Percentiles rank a stretch among this genome's conserved stretches.
phyloP scores from a whole-genome alignment of 2,797 vertebrate genomes.

The Vireo griseus region DNA sequence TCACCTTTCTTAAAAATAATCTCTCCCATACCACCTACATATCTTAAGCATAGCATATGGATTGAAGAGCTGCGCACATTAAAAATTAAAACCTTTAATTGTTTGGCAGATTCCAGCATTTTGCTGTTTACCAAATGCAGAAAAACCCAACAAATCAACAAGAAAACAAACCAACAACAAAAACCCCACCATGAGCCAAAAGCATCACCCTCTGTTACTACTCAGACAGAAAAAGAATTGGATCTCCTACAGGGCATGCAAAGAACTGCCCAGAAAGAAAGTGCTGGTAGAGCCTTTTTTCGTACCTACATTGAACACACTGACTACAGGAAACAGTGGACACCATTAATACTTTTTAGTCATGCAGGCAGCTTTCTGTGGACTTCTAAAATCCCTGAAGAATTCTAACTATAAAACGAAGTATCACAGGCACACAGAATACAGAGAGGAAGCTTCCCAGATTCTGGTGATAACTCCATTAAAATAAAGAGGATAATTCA shows the following conservation, averaged over 20 bases:
- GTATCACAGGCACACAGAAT: neutral
- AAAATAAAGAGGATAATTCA: neutral
- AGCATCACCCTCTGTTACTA: neutral
- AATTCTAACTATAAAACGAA: neutral
- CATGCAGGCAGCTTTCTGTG: neutral
- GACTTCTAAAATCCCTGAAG: neutral
- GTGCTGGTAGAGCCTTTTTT: neutral
- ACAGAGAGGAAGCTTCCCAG: neutral
- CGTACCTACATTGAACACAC: neutral
- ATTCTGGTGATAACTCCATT: neutral
- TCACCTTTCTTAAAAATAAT: neutral
- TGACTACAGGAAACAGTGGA: fast-evolving
- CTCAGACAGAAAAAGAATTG: neutral
- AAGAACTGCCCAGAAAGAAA: neutral
- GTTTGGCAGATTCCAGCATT: neutral
- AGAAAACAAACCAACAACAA: neutral
- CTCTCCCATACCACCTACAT: neutral
- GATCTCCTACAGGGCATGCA: neutral
- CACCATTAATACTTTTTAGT: neutral
- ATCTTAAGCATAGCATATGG: neutral
- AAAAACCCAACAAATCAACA: neutral
- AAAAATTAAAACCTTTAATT: neutral
- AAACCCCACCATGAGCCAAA: neutral
- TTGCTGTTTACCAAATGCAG: neutral
- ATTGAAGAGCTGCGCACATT: neutral